Conservation (phyloP, 2,888 invertebrate species). For the Mesorhabditis belari region DNA sequence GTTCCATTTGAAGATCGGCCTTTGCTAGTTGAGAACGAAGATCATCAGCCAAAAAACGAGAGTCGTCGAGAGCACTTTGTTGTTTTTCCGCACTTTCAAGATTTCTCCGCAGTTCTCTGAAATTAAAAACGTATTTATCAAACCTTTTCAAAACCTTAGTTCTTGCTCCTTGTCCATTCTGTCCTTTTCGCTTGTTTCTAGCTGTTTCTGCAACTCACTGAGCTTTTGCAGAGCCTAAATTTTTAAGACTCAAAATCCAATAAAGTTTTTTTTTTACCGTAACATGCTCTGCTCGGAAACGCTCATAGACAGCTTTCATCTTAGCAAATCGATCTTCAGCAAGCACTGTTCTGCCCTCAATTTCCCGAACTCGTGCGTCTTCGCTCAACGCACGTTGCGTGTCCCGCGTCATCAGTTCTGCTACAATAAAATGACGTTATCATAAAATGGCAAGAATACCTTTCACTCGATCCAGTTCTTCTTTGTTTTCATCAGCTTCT, state of each 20-base stretch:
- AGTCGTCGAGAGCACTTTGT: too few species aligned
- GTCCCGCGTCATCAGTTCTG: constrained; percentile 23
- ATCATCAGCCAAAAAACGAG: constrained; percentile 3
- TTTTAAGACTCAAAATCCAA: constrained; percentile 73
- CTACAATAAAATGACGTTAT: too few species aligned
- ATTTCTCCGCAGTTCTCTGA: too few species aligned
- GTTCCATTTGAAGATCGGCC: constrained; percentile 38
- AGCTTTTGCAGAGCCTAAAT: constrained; percentile 60
- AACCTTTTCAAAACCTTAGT: too few species aligned
- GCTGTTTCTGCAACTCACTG: constrained; percentile 50
- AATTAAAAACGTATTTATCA: neutral
- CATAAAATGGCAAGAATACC: too few species aligned
- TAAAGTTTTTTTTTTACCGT: constrained; percentile 58
- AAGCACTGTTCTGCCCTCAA: constrained; percentile 26
- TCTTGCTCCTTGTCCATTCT: constrained; percentile 29
- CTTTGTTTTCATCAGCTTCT: constrained; percentile 49
- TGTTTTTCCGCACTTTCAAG: too few species aligned
- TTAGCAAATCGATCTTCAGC: constrained; percentile 79
- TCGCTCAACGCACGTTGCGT: constrained; percentile 16
- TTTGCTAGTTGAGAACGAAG: constrained; percentile 30
- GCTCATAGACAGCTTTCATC: constrained; percentile 85
- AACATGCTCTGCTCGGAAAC: constrained; percentile 89
- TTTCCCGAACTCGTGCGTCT: constrained; percentile 27
- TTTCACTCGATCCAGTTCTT: constrained; percentile 29
- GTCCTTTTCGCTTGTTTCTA: constrained; percentile 44